These are phyloP conservation scores for Acomys russatus DNA, from an alignment of 2,797 vertebrate species.

Conservation along the genomic window DNA sequence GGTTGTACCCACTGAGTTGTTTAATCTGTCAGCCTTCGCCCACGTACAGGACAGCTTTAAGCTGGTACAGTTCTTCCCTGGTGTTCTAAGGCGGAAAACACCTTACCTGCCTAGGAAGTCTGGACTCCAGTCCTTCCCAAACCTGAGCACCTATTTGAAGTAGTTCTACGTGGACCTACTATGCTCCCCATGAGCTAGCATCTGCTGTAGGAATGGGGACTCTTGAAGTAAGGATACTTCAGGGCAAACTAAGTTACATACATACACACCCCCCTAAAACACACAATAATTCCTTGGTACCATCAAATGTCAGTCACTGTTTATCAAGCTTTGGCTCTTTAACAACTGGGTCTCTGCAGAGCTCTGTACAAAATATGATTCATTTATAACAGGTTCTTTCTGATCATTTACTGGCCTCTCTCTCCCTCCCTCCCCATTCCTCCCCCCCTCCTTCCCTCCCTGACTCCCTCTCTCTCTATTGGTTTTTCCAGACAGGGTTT, in stretches of 20 bases:
- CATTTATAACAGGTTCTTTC: background rate
- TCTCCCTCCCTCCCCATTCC: no score
- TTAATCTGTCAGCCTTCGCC: background rate
- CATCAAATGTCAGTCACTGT: background rate
- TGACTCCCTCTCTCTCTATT: no score
- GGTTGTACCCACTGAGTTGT: no score
- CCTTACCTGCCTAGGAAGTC: background rate
- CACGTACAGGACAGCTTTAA: background rate
- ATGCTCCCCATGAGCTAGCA: background rate
- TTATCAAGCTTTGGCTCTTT: background rate
- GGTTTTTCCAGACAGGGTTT: no score
- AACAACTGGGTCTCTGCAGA: background rate
- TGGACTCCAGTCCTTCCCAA: background rate
- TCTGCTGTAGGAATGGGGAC: background rate
- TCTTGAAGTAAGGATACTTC: background rate
- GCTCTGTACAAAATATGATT: background rate
- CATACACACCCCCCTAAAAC: background rate
- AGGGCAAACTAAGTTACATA: background rate
- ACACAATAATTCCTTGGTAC: background rate
- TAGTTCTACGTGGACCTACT: background rate
- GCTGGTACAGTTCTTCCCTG: background rate
- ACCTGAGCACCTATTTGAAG: background rate
- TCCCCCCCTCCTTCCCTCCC: no score
- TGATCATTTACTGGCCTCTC: no score
- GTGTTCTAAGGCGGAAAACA: background rate